phyloP scores from a whole-genome alignment of 2,797 vertebrate genomes.

The Chelonia mydas region DNA sequence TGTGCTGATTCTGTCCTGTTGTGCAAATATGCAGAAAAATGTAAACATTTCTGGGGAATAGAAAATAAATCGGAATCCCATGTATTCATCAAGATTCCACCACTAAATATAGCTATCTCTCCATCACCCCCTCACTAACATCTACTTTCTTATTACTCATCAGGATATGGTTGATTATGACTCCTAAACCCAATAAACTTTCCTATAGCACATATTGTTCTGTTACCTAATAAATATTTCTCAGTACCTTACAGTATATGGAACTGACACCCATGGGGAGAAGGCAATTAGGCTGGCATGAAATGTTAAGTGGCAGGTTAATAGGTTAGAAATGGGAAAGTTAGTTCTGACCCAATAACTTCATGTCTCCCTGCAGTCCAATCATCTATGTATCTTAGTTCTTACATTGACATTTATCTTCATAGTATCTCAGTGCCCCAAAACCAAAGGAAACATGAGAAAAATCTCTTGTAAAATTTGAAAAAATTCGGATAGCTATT shows the following conservation, averaged over 20 bases:
- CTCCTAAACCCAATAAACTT: neutral
- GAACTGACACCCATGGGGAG: neutral
- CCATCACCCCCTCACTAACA: neutral
- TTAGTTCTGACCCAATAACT: neutral
- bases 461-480: neutral
- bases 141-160: neutral
- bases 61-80: neutral
- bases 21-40: neutral
- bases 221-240: neutral
- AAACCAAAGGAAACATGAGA: neutral
- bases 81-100: neutral
- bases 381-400: neutral
- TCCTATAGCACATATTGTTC: fast-evolving
- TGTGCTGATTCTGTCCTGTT: neutral
- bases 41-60: neutral
- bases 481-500: neutral
- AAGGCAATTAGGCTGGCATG: neutral
- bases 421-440: neutral
- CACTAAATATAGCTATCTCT: neutral
- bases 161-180: neutral
- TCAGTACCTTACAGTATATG: neutral
- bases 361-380: neutral
- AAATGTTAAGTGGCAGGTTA: neutral
- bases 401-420: neutral
- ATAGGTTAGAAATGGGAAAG: neutral